phyloP scores from a whole-genome alignment of 2,888 invertebrate genomes.

The Hirtodrosophila cameraria region DNA sequence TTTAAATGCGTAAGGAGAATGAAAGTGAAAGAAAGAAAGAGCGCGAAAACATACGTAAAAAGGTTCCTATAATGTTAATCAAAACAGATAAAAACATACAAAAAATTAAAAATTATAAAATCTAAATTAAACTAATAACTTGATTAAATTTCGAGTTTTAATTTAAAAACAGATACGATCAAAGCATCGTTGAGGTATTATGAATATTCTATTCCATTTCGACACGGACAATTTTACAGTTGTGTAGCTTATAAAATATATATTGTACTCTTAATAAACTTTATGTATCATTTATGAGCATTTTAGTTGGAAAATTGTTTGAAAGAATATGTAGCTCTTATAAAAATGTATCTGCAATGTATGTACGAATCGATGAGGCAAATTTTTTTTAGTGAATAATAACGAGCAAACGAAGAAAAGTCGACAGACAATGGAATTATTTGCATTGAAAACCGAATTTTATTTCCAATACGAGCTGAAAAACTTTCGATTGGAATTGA shows the following conservation, averaged over 20 bases:
- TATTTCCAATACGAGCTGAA: conserved; percentile 1
- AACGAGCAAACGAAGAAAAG: conserved; percentile 72
- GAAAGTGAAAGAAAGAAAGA: conserved; percentile 11
- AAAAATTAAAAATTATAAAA: conserved; percentile 33
- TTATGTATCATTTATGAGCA: conserved; percentile 46
- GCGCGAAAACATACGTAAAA: conserved; percentile 81
- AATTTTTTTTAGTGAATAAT: conserved; percentile 75
- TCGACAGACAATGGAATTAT: conserved; percentile 12
- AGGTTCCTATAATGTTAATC: conserved; percentile 84
- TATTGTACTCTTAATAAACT: conserved; percentile 35
- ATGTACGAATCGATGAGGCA: conserved; percentile 67
- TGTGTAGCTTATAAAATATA: conserved; percentile 54
- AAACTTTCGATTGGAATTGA: neutral
- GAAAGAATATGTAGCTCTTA: conserved; percentile 36
- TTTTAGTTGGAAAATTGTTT: conserved; percentile 73
- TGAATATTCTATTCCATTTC: conserved; percentile 56
- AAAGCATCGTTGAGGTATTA: conserved; percentile 25
- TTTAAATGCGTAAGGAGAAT: neutral
- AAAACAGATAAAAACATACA: conserved; percentile 56
- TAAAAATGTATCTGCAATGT: conserved; percentile 60
- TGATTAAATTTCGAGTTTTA: conserved; percentile 26
- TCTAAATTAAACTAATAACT: conserved; percentile 35
- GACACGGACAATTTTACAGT: conserved; percentile 73
- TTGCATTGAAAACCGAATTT: neutral
- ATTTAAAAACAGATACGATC: conserved; percentile 22